Conservation (phyloP, 2,888 invertebrate species). For the Iphiclides podalirius region DNA sequence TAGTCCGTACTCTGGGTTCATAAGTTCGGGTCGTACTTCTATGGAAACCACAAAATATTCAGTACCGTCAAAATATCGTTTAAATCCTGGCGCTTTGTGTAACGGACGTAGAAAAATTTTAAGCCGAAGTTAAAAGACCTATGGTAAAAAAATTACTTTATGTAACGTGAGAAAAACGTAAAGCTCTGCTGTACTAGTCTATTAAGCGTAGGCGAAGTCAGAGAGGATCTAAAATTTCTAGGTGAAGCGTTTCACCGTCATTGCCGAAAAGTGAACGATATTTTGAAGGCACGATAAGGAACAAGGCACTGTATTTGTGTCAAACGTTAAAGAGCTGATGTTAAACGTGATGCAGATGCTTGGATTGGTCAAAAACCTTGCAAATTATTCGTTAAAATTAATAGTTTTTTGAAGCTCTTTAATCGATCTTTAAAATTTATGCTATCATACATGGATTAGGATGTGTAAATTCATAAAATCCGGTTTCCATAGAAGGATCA, state of each 20-base stretch:
- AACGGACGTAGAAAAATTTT: constrained; percentile 9
- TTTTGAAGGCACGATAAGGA: constrained; percentile 7
- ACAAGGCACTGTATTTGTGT: not conserved
- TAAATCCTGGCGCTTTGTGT: constrained; percentile 6
- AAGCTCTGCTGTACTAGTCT: constrained; percentile 22
- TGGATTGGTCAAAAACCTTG: too few relatives aligned
- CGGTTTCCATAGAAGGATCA: constrained; percentile 19
- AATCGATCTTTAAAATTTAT: too few relatives aligned
- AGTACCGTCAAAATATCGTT: constrained; percentile 20
- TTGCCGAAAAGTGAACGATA: constrained; percentile 15
- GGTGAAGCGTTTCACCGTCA: constrained; percentile 16
- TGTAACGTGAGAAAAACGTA: constrained; percentile 18
- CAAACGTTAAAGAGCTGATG: not conserved
- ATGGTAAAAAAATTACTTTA: constrained; percentile 8
- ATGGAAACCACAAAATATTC: constrained; percentile 16
- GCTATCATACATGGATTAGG: too few relatives aligned
- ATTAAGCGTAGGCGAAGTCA: constrained; percentile 21
- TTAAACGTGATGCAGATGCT: constrained; percentile 9
- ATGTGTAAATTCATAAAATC: not conserved
- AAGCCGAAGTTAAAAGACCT: constrained; percentile 14
- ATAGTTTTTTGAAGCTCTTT: too few relatives aligned
- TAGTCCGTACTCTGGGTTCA: not conserved
- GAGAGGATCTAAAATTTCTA: constrained; percentile 13
- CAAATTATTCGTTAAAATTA: too few relatives aligned
- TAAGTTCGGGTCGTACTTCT: constrained; percentile 5